Evolutionary conservation across 2,113 vertebrate species (phyloP).

Genomic region (Amia ocellicauda): DNA sequence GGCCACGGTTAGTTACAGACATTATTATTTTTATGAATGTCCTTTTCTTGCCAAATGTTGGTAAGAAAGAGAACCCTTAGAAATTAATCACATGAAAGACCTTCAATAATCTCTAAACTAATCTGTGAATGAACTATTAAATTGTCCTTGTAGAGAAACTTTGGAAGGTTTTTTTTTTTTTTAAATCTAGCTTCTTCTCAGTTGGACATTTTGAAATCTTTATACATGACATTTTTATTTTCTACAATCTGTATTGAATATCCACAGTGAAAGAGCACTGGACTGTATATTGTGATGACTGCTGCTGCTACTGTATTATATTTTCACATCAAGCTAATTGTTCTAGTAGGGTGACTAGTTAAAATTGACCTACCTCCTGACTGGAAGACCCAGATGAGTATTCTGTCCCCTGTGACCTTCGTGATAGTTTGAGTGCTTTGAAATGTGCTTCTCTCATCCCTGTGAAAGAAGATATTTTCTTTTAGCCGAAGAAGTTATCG

Average conservation of each 20-base stretch:
- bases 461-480: no score
- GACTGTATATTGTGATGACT: conserved; percentile 18
- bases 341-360: conserved; percentile 24
- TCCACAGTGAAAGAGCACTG: conserved; percentile 17
- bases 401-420: no score
- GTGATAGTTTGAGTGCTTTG: no score
- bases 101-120: no score
- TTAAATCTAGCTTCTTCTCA: background rate
- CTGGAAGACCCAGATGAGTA: no score
- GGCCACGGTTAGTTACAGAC: background rate
- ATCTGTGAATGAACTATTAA: no score
- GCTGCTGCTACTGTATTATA: conserved; percentile 4
- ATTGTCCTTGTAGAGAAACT: background rate
- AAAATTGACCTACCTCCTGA: conserved; percentile 30
- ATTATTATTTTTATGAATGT: background rate
- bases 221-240: conserved; percentile 7
- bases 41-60: background rate
- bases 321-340: conserved; percentile 29
- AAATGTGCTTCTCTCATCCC: no score
- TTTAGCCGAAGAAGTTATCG: no score
- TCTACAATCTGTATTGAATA: background rate
- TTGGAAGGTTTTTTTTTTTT: background rate
- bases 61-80: background rate
- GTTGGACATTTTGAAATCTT: no score
- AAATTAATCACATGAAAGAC: no score